Base-by-base conservation (phyloP, 2,113 vertebrate species). In the Ictalurus furcatus region DNA sequence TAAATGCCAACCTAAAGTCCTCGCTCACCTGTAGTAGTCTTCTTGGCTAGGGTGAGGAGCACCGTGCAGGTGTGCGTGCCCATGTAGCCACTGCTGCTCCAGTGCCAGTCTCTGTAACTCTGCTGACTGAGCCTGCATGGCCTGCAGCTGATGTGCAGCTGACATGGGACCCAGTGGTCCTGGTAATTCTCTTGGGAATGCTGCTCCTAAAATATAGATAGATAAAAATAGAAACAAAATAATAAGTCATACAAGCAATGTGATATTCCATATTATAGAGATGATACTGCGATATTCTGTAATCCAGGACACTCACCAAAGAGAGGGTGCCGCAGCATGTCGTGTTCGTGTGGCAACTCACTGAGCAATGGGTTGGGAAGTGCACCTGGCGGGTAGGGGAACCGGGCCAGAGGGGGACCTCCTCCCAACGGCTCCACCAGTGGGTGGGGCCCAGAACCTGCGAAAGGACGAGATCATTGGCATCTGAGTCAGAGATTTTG, bases 1-100 rank as follows among this genome's bases (percentile, higher is more conserved):
- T 8, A 52, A 67, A 65, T 21, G 59, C 56, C 37, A 25, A 9
- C 16, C 23, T 6, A 54, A 71, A 0, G 71, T 28, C 61, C 59
- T 11, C 14, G 2, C 87, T 94, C 89, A 99, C 98, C 98, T 99
- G 96, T 99, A 99, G 88, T 99, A 99, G 95, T 99, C 98, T 94
- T 99, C 98, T 94, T 99, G 98, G 92, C 98, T 98, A 0, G 98
- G 97, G 87, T 99, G 94, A 87, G 97, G 97, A 58, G 97, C 97
- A 1, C 98, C 97, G 0, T 99, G 98, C 94, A 99, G 96, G 95
- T 99, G 98, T 89, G 97, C 96, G 91, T 99, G 98, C 40, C 97
- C 98, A 0, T 99, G 98, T 91, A 99, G 95, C 98, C 98, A 99
- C 94, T 99, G 98, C 94, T 99, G 98, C 93, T 99, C 98, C 97